These are phyloP conservation scores for Loris lydekkerianus DNA, from an alignment of 2,797 vertebrate species.

Conservation along the genomic window DNA sequence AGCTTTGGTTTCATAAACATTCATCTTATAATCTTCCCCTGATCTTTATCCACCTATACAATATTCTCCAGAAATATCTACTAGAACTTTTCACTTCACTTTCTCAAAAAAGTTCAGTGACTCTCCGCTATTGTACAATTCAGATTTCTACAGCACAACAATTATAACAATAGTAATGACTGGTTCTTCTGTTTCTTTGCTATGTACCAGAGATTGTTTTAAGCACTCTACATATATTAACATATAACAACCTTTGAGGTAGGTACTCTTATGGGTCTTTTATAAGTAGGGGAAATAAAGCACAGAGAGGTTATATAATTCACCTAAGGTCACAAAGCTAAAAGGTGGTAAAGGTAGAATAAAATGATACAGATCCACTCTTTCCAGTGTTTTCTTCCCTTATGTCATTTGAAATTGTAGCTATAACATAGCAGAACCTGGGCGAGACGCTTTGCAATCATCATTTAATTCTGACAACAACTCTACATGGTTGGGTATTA, in stretches of 20 bases:
- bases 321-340: background rate
- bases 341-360: background rate
- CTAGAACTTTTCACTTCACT: background rate
- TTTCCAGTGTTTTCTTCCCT: background rate
- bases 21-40: background rate
- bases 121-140: background rate
- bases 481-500: background rate
- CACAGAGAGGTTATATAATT: background rate
- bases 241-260: background rate
- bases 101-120: slow-evolving; percentile 13
- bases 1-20: background rate
- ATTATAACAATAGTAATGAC: background rate
- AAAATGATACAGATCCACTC: background rate
- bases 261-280: background rate
- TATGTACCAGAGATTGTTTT: background rate
- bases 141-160: background rate
- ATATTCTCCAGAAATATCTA: background rate
- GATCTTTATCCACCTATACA: background rate
- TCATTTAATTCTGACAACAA: background rate
- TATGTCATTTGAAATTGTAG: background rate
- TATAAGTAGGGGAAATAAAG: background rate
- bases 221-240: background rate
- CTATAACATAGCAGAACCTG: background rate
- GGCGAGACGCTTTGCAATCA: background rate
- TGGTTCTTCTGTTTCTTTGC: background rate